Evolutionary conservation across 1,140 invertebrate species (phyloP).

Genomic region (Diplogasteroides magnus): DNA sequence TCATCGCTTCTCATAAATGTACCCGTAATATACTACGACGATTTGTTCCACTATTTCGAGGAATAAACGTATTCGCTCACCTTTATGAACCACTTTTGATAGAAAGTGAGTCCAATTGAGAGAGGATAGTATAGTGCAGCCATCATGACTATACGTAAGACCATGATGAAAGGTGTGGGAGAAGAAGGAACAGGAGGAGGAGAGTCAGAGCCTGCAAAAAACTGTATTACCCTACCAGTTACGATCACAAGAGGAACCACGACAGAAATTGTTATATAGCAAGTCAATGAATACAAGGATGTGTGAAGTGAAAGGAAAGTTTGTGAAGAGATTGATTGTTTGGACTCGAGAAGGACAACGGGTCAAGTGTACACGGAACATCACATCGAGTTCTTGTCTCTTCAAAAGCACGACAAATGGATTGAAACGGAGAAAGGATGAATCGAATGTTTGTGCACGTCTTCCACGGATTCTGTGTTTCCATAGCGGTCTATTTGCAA

Average conservation of each 20-base stretch:
- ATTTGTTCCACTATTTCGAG: too few species aligned
- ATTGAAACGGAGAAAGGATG: too few species aligned
- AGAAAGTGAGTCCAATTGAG: slow-evolving; percentile 91
- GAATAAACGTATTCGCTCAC: too few species aligned
- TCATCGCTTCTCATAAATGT: too few species aligned
- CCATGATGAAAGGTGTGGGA: slow-evolving; percentile 10
- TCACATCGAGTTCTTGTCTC: too few species aligned
- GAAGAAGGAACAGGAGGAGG: background rate
- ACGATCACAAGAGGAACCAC: background rate
- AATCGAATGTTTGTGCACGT: too few species aligned
- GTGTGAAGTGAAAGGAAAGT: background rate
- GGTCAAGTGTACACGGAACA: too few species aligned
- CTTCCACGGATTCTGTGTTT: too few species aligned
- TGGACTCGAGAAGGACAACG: too few species aligned
- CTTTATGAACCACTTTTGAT: slow-evolving; percentile 83
- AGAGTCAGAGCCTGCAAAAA: background rate
- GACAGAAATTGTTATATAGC: background rate
- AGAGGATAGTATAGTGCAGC: slow-evolving; percentile 77
- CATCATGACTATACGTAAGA: slow-evolving; percentile 47
- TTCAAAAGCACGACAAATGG: too few species aligned
- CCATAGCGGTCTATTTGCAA: background rate
- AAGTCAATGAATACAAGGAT: background rate
- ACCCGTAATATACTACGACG: too few species aligned
- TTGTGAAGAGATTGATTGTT: too few species aligned
- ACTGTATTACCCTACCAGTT: background rate